These are phyloP conservation scores for Pammene aurita DNA, from an alignment of 2,888 invertebrate species.

Conservation along the genomic window DNA sequence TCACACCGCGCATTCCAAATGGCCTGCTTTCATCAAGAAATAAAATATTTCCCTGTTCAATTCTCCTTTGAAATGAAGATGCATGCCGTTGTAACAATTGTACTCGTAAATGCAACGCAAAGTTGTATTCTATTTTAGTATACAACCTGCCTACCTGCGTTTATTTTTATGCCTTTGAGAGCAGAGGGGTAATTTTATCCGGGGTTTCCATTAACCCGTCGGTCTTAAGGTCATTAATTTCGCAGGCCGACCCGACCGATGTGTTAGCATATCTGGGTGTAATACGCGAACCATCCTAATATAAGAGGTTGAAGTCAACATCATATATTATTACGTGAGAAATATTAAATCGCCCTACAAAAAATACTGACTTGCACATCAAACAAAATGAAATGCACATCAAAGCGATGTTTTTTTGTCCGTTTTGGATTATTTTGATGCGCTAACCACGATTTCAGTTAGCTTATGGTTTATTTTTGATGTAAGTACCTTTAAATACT, in stretches of 20 bases:
- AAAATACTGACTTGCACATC: too few relatives aligned
- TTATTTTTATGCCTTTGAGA: constrained; percentile 5
- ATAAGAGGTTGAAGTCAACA: too few relatives aligned
- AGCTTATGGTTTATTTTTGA: too few relatives aligned
- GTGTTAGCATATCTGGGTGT: neutral
- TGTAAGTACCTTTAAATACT: too few relatives aligned
- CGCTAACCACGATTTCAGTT: too few relatives aligned
- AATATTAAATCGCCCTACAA: too few relatives aligned
- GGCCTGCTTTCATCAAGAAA: constrained; percentile 23
- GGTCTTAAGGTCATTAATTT: constrained; percentile 35
- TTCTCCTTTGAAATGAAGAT: constrained; percentile 21
- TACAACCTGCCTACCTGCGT: too few relatives aligned
- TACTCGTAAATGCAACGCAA: constrained; percentile 18
- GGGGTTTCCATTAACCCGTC: constrained; percentile 36
- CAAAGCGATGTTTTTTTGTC: too few relatives aligned
- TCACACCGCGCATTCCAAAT: constrained; percentile 28
- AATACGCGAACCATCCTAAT: neutral
- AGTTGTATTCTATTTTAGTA: constrained; percentile 2
- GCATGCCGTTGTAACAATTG: constrained; percentile 15
- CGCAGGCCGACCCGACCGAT: constrained; percentile 14
- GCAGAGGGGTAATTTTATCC: constrained; percentile 21
- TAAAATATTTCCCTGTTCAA: constrained; percentile 25
- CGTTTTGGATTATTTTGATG: too few relatives aligned
- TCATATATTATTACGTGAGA: too few relatives aligned
- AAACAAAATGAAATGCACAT: too few relatives aligned